Evolutionary conservation across 2,797 vertebrate species (phyloP), one percentile per base, ranked within the genome.

Genomic region (Mus caroli): DNA sequence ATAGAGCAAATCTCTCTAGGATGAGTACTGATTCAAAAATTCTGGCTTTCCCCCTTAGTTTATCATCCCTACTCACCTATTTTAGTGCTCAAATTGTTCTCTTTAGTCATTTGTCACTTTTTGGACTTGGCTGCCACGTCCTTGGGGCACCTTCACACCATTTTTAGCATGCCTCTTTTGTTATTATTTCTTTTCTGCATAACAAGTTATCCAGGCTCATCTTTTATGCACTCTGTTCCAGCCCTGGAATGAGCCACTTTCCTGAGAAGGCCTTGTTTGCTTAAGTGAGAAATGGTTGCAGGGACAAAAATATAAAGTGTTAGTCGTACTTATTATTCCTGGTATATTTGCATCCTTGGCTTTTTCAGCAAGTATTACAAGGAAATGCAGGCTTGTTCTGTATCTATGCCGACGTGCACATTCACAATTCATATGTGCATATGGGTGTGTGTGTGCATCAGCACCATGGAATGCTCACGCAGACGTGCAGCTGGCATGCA

Each of bases 221-320:
- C 75, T 82, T 95, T 82, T 82, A 50, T 26, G 34, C 9, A 73
- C 60, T 13, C 15, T n/a, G 20, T 6, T 71, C 54, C 15, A 87
- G 54, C 2, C 22, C 43, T 92, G 90, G 43, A 52, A 90, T 56
- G 31, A 83, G 40, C 37, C 46, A 78, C n/a, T 88, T 71, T 46
- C 90, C 58, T 37, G n/a, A 62, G 69, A 89, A 76, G 26, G 15
- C 56, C 43, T 90, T 37, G 17, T 87, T 94, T 60, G 52, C 34
- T 82, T 77, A 83, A 90, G 22, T 92, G 69, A 94, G n/a, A 46
- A 94, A 69, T 46, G 10, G 22, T 52, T 52, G 76, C 56, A 88
- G 71, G 82, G 71, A 91, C 40, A 67, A 91, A 88, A 90, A 83
- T 73, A 22, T 52, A 24, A 37, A 37, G 26, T 52, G 58, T 24